phyloP scores from a whole-genome alignment of 2,113 vertebrate genomes.

The Hydrochoerus hydrochaeris region DNA sequence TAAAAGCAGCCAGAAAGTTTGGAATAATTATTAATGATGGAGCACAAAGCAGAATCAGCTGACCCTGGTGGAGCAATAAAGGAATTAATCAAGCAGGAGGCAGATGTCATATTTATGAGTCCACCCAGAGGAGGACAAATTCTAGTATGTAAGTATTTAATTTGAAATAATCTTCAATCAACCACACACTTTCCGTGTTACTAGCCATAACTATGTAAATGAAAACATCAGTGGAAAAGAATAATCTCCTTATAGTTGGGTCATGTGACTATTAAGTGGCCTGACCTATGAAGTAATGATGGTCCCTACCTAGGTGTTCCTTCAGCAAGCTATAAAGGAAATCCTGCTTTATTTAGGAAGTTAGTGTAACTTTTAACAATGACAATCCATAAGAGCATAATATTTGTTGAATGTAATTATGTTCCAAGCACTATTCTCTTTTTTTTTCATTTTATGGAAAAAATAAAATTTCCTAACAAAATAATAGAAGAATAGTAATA shows the following conservation, averaged over 20 bases:
- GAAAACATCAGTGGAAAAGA: conserved; percentile 48
- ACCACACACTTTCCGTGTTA: conserved; percentile 9
- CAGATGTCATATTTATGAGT: conserved; percentile 75
- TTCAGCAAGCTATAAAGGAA: neutral
- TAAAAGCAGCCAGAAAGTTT: conserved; percentile 72
- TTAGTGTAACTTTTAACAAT: neutral
- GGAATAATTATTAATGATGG: conserved; percentile 75
- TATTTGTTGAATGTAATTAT: conserved; percentile 26
- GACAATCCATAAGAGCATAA: conserved; percentile 1
- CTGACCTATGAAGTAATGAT: neutral
- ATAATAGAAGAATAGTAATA: neutral
- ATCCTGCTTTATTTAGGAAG: neutral
- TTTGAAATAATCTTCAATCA: conserved; percentile 64
- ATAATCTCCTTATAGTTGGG: neutral
- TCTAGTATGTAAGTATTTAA: conserved; percentile 66
- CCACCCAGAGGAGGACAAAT: conserved; percentile 67
- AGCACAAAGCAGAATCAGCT: conserved; percentile 72
- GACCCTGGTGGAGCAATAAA: conserved; percentile 67
- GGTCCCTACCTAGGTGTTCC: neutral
- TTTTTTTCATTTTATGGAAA: neutral
- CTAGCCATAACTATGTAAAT: conserved; percentile 10
- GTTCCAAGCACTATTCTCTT: neutral
- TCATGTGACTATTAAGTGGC: neutral
- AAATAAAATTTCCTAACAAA: neutral
- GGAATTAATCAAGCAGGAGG: conserved; percentile 71